Evolutionary conservation across 2,888 invertebrate genomes (phyloP), one percentile per base, ranked within the genome.

Genomic region (Tortricodes alternella): DNA sequence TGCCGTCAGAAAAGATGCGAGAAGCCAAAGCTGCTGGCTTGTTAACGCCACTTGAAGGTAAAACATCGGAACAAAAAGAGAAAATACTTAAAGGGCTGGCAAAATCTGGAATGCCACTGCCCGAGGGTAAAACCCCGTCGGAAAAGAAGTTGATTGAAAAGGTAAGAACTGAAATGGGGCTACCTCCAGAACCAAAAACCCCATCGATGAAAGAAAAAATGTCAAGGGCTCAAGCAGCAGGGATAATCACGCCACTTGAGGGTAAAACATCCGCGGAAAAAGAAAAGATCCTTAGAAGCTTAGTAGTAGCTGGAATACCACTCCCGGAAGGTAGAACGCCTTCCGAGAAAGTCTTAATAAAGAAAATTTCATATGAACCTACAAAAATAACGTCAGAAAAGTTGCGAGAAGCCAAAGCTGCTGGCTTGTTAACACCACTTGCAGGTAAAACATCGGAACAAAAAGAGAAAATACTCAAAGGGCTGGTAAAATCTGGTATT

Each of bases 401-500:
- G 11, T 1, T 29, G 29, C 29, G 11, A 5, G 11, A 29, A 29
- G 29, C 29, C 3, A 29, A 29, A 24, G 8, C 24, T 24, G 24
- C 24, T 2, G 24, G 24, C 2, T 8, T 24, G 6, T 5, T 24
- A 24, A 24, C 24, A 9, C 24, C 24, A 24, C 24, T 24, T 7
- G 24, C 7, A 24, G 24, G 24, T 8, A 24, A 24, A 24, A 24
- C 24, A 9, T 24, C 24, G 7, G 7, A 7, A 24, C 24, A 24
- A 24, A 24, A 24, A 9, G 24, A 24, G 24, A 24, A 24, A 24
- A 24, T 24, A 9, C 5, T 24, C 7, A 24, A 1, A 8, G 24
- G 29, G n/a, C 11, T 29, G 9, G n/a, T 9, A 1, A 2, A 29
- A 29, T 8, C 11, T 1, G 29, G 29, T 9, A 0, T 73, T 27